Evolutionary conservation across 2,113 vertebrate genomes (phyloP).

Genomic region (Elephas maximus): DNA sequence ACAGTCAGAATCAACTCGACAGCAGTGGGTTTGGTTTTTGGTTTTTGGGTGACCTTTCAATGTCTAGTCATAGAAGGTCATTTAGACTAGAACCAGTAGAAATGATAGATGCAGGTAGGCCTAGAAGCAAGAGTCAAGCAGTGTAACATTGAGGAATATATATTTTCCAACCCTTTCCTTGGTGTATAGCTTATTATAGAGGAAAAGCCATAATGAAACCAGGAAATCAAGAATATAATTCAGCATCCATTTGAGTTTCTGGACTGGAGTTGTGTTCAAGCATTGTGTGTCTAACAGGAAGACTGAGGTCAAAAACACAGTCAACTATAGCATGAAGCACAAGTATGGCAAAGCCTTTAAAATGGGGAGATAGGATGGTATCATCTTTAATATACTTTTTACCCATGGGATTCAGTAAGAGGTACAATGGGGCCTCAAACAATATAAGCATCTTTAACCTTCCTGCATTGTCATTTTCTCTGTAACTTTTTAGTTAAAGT

Average conservation of each 20-base stretch:
- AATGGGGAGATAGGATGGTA: neutral
- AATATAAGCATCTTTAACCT: neutral
- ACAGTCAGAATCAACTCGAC: too few species aligned
- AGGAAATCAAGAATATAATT: constrained; percentile 26
- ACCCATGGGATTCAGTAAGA: neutral
- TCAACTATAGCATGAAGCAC: neutral
- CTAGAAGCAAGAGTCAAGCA: neutral
- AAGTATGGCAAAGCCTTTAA: neutral
- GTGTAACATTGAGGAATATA: neutral
- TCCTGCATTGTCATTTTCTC: neutral
- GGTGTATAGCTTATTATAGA: neutral
- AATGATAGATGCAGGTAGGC: neutral
- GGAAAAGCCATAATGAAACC: neutral
- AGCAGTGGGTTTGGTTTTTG: too few species aligned
- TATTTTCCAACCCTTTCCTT: neutral
- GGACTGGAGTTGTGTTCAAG: neutral
- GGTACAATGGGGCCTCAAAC: neutral
- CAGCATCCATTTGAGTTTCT: neutral
- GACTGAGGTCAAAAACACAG: neutral
- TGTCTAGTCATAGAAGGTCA: constrained; percentile 47
- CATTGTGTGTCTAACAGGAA: neutral
- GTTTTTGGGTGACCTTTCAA: neutral
- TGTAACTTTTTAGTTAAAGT: neutral
- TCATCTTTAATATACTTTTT: neutral
- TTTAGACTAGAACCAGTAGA: constrained; percentile 49